phyloP scores from a whole-genome alignment of 1,140 invertebrate genomes.

The Camponotus floridanus region DNA sequence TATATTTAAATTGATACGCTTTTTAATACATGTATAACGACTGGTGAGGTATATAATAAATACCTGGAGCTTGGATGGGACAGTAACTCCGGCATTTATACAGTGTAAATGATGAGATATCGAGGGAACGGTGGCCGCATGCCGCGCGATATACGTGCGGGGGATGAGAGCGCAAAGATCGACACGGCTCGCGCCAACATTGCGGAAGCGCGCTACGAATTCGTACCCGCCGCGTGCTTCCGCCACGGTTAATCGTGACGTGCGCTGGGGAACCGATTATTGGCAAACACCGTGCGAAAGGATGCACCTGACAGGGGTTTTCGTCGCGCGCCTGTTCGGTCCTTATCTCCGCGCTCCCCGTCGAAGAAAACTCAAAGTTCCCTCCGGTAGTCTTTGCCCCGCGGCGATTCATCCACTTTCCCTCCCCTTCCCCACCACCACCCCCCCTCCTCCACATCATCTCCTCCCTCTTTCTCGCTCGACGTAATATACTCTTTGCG shows the following conservation, averaged over 20 bases:
- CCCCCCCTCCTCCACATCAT: too few species aligned
- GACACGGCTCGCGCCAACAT: constrained; percentile 51
- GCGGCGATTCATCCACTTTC: constrained; percentile 40
- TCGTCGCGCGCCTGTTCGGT: constrained; percentile 69
- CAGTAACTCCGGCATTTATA: constrained; percentile 3
- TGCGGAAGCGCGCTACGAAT: constrained; percentile 34
- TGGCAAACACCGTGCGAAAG: constrained; percentile 82
- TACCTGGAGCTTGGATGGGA: background rate
- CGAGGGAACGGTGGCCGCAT: background rate
- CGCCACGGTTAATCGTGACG: constrained; percentile 61
- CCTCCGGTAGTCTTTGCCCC: constrained; percentile 33
- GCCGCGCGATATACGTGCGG: background rate
- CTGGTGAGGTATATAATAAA: background rate
- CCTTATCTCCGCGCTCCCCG: constrained; percentile 30
- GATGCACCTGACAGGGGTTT: constrained; percentile 81
- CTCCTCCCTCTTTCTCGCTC: background rate
- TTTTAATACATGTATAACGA: too few species aligned
- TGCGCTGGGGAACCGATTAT: constrained; percentile 78
- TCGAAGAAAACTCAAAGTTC: constrained; percentile 57
- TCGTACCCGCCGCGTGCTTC: constrained; percentile 30
- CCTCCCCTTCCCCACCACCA: background rate
- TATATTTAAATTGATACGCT: background rate
- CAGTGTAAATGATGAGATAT: background rate
- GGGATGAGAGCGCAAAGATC: constrained; percentile 46
- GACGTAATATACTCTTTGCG: constrained; percentile 51